Conservation (phyloP, 1,140 invertebrate species). For the Cardiocondyla obscurior region DNA sequence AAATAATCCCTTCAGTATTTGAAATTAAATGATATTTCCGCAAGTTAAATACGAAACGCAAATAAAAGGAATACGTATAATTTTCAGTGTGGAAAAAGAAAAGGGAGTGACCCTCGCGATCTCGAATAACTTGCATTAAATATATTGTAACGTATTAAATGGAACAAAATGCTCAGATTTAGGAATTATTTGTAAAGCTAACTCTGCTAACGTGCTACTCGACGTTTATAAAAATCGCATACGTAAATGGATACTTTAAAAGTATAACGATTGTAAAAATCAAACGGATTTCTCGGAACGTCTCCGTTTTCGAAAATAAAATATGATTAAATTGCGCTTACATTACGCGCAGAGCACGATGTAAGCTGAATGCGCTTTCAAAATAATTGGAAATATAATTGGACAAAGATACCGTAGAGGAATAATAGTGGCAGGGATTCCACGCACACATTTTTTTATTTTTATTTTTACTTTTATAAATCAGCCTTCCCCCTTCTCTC, state of each 20-base stretch:
- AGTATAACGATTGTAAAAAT: slow-evolving; percentile 26
- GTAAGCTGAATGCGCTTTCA: slow-evolving; percentile 47
- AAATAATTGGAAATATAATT: slow-evolving; percentile 62
- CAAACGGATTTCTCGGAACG: not conserved
- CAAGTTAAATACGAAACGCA: slow-evolving; percentile 22
- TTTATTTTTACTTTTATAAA: slow-evolving; percentile 45
- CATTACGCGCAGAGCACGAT: slow-evolving; percentile 37
- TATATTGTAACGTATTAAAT: not conserved
- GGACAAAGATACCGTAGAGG: slow-evolving; percentile 41
- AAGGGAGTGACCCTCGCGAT: not conserved
- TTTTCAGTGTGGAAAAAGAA: not conserved
- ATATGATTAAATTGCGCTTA: slow-evolving; percentile 54
- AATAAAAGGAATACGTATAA: slow-evolving; percentile 16
- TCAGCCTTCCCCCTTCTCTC: too few species aligned
- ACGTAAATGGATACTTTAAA: slow-evolving; percentile 37
- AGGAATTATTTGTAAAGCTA: slow-evolving; percentile 12
- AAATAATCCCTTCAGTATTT: slow-evolving; percentile 47
- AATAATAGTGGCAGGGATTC: slow-evolving; percentile 8
- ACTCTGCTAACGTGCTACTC: too few species aligned
- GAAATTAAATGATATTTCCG: slow-evolving; percentile 48
- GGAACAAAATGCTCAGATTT: not conserved
- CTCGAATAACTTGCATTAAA: not conserved
- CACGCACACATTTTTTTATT: not conserved
- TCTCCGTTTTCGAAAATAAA: slow-evolving; percentile 44
- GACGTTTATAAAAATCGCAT: slow-evolving; percentile 17